A percentile compares a stretch with the other conserved stretches of the same genome.
Evolutionary conservation across 1,140 invertebrate genomes (phyloP).

Genomic region (Rhyzopertha dominica): DNA sequence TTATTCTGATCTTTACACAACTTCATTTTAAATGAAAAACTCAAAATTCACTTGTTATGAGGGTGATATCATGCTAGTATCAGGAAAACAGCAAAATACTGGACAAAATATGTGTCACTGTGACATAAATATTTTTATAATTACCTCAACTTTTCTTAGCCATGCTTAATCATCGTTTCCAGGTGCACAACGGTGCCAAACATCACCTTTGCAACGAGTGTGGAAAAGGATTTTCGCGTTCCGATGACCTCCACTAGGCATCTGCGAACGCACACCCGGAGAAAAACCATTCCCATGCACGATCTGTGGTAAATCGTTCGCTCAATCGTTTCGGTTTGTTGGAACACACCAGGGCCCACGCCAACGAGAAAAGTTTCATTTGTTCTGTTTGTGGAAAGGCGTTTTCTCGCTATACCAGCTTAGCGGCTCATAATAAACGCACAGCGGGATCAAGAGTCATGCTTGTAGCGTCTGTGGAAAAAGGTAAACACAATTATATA

Average conservation of each 20-base stretch:
- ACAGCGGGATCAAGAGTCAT: slow-evolving; percentile 38
- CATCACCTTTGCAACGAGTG: slow-evolving; percentile 59
- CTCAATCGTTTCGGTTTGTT: slow-evolving; percentile 49
- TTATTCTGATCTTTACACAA: too few relatives aligned
- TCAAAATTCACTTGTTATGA: too few relatives aligned
- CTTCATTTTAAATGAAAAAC: too few relatives aligned
- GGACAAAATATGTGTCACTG: too few relatives aligned
- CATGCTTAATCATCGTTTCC: slow-evolving; percentile 7
- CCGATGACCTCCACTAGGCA: slow-evolving; percentile 51
- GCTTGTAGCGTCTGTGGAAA: slow-evolving; percentile 43
- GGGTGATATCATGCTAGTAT: too few relatives aligned
- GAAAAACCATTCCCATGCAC: slow-evolving; percentile 57
- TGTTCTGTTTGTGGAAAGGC: slow-evolving; percentile 53
- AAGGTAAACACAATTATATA: slow-evolving; percentile 25
- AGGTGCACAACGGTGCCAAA: slow-evolving; percentile 47
- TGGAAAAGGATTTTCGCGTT: slow-evolving; percentile 47
- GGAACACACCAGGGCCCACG: slow-evolving; percentile 59
- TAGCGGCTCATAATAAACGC: slow-evolving; percentile 45
- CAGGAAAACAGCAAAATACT: too few relatives aligned
- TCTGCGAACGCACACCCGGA: slow-evolving; percentile 50
- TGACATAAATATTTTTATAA: too few relatives aligned
- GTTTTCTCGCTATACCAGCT: slow-evolving; percentile 42
- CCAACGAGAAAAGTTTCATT: slow-evolving; percentile 57
- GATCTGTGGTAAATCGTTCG: slow-evolving; percentile 50
- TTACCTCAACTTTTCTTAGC: too few relatives aligned